Evolutionary conservation across 2,797 vertebrate genomes (phyloP).

Genomic region (Lates japonicus): DNA sequence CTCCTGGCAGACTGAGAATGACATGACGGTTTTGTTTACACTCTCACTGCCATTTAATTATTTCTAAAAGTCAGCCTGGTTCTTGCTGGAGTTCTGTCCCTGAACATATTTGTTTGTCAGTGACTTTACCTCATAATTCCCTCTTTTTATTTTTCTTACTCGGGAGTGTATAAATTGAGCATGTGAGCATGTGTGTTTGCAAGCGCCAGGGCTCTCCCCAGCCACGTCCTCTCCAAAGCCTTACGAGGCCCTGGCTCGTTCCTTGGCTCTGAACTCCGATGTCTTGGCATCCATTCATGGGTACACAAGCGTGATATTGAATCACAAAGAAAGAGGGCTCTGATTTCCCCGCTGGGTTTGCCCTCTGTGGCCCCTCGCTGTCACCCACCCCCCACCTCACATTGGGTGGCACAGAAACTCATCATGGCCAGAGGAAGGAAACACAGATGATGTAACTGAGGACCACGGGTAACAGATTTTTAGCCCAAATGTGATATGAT

Average conservation of each 20-base stretch:
- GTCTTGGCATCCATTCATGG: conserved; percentile 76
- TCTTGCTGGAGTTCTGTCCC: neutral
- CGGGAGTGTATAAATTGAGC: neutral
- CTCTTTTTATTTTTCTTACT: neutral
- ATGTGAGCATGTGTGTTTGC: conserved; percentile 17
- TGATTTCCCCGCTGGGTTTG: conserved; percentile 77
- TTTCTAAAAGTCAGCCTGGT: conserved; percentile 20
- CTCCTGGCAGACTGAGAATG: neutral
- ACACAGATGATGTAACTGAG: conserved; percentile 60
- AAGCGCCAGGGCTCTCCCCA: conserved; percentile 11
- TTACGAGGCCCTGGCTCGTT: conserved; percentile 39
- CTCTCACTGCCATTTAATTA: conserved; percentile 23
- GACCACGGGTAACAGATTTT: conserved; percentile 14
- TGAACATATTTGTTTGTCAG: conserved; percentile 10
- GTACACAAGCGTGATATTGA: conserved; percentile 82
- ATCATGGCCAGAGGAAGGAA: conserved; percentile 65
- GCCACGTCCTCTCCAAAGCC: conserved; percentile 41
- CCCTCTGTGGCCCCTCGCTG: conserved; percentile 62
- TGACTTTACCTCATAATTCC: conserved; percentile 22
- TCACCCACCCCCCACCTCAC: conserved; percentile 43
- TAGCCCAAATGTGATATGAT: neutral
- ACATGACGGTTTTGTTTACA: conserved; percentile 30
- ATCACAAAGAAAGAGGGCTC: conserved; percentile 76
- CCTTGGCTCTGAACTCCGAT: conserved; percentile 69
- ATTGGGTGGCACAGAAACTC: conserved; percentile 66